Evolutionary conservation across 2,797 vertebrate genomes (phyloP).

Genomic region (Anas bernieri): DNA sequence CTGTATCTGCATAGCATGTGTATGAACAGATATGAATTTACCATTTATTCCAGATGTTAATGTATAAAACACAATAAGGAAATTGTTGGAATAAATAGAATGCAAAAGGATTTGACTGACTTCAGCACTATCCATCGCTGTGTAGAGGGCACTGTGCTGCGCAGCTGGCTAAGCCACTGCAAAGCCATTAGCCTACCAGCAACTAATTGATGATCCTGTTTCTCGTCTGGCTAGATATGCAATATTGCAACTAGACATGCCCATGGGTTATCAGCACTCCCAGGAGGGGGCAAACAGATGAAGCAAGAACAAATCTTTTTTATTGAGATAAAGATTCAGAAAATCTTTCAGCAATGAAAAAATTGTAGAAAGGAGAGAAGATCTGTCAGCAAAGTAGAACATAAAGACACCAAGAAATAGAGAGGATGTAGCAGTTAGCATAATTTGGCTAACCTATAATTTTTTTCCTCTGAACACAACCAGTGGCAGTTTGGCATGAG

Average conservation of each 20-base stretch:
- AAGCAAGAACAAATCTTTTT: not conserved
- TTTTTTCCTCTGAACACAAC: not conserved
- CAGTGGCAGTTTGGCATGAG: fast-evolving
- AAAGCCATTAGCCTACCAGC: constrained; percentile 34
- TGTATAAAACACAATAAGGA: not conserved
- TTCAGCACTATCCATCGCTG: not conserved
- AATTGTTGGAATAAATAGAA: not conserved
- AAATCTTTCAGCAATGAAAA: not conserved
- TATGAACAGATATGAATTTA: not conserved
- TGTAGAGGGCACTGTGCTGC: not conserved
- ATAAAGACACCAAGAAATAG: not conserved
- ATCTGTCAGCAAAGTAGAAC: not conserved
- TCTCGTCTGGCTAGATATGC: not conserved
- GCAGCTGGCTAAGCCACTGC: constrained; percentile 33
- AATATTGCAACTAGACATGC: not conserved
- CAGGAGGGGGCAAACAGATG: not conserved
- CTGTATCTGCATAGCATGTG: not conserved
- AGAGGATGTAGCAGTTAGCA: not conserved
- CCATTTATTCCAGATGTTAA: constrained; percentile 8
- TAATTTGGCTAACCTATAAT: not conserved
- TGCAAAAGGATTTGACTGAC: not conserved
- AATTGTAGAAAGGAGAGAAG: not conserved
- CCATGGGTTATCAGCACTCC: not conserved
- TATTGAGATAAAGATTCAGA: not conserved
- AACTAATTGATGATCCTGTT: constrained; percentile 22